These are phyloP conservation scores for Jacana jacana DNA, from an alignment of 2,113 vertebrate species.

Conservation along the genomic window DNA sequence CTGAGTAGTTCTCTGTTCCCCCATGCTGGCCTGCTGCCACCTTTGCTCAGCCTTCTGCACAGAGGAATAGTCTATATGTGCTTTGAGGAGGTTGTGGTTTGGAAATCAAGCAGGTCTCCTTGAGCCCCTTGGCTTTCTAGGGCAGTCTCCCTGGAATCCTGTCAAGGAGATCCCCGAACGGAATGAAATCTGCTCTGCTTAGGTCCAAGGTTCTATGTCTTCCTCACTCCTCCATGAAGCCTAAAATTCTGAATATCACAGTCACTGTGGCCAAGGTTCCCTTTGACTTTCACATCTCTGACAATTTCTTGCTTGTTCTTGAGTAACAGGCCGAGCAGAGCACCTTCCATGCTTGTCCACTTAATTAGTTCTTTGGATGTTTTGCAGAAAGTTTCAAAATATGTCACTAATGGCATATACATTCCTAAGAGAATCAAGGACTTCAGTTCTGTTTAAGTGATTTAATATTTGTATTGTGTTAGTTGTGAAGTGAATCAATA, in stretches of 20 bases:
- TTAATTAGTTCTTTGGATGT: not conserved
- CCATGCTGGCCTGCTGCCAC: not conserved
- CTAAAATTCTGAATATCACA: not conserved
- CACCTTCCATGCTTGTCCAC: not conserved
- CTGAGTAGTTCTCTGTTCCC: not conserved
- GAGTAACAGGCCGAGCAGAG: not conserved
- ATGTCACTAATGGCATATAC: not conserved
- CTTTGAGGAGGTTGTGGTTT: not conserved
- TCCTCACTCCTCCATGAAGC: not conserved
- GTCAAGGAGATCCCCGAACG: not conserved
- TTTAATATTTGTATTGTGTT: conserved; percentile 28
- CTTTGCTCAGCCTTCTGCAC: not conserved
- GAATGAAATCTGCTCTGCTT: not conserved
- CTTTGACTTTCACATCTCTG: not conserved
- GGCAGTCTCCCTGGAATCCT: not conserved
- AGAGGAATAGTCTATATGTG: not conserved
- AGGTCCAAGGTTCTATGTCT: not conserved
- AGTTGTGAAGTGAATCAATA: conserved; percentile 1
- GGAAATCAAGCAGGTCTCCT: not conserved
- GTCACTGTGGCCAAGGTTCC: not conserved
- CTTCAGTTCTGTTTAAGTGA: conserved; percentile 27
- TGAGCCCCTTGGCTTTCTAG: not conserved
- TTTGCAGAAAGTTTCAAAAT: conserved; percentile 17
- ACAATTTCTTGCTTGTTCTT: not conserved
- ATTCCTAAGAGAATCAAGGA: conserved; percentile 32